Conservation (phyloP, 1,140 invertebrate genomes). For the Pectinophora gossypiella region DNA sequence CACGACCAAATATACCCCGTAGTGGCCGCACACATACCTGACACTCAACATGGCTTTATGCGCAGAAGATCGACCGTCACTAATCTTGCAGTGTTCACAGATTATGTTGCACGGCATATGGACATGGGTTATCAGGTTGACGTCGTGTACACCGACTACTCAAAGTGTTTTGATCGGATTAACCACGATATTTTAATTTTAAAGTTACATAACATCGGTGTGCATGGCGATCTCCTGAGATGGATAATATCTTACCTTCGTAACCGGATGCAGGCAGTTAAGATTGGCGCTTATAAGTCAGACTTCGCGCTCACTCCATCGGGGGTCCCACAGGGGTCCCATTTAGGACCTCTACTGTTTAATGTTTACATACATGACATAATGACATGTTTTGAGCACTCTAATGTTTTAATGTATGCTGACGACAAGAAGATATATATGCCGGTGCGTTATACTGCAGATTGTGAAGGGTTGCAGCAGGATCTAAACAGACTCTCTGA, state of each 20-base stretch:
- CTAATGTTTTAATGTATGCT: not conserved
- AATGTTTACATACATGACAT: constrained; percentile 5
- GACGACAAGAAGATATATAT: constrained; percentile 7
- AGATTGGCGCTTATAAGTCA: not conserved
- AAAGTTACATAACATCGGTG: not conserved
- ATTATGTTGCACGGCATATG: not conserved
- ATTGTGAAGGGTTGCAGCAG: constrained; percentile 1
- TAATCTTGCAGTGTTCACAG: not conserved
- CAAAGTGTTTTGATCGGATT: constrained; percentile 15
- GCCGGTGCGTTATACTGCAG: not conserved
- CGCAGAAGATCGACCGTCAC: not conserved
- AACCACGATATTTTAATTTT: not conserved
- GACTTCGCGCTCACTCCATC: not conserved
- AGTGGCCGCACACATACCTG: not conserved
- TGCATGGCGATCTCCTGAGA: constrained; percentile 5
- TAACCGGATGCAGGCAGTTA: constrained; percentile 3
- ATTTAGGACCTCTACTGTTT: constrained; percentile 2
- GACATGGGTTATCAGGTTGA: constrained; percentile 7
- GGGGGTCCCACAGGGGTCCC: constrained; percentile 8
- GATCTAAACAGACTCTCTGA: not conserved
- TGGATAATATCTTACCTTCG: constrained; percentile 7
- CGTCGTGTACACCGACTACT: constrained; percentile 14
- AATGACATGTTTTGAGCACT: not conserved
- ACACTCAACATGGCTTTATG: constrained; percentile 1
- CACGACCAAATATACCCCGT: not conserved